A percentile compares a stretch with the other conserved stretches of the same genome.
Evolutionary conservation across 2,113 vertebrate species (phyloP).

Genomic region (Leucosticte australis): DNA sequence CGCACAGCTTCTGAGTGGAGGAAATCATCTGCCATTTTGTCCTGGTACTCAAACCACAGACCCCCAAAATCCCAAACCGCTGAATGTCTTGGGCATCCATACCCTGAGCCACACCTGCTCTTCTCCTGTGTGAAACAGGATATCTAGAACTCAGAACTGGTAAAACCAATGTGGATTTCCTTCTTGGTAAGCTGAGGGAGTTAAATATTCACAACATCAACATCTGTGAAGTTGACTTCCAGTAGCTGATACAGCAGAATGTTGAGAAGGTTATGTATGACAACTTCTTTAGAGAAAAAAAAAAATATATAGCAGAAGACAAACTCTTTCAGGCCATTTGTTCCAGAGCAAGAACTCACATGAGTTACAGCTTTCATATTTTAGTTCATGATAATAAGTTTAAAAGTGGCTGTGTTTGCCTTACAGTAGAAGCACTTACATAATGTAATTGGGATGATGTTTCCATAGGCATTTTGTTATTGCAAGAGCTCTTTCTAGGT

Average conservation of each 20-base stretch:
- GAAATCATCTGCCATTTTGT: background rate
- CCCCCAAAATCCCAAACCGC: background rate
- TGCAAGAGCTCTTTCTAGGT: background rate
- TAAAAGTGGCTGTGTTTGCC: background rate
- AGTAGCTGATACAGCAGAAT: background rate
- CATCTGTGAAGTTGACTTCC: background rate
- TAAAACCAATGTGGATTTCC: background rate
- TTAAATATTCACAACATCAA: background rate
- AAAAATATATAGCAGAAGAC: rapidly evolving
- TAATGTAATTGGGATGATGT: background rate
- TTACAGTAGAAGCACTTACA: background rate
- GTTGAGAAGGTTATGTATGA: background rate
- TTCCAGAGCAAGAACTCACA: background rate
- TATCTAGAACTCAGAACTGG: background rate
- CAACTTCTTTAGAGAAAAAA: background rate
- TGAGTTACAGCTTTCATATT: background rate
- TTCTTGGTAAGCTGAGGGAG: background rate
- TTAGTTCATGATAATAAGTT: background rate
- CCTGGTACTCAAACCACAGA: background rate
- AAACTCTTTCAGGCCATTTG: background rate
- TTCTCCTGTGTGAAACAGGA: background rate
- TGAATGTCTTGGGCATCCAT: background rate
- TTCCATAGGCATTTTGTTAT: background rate
- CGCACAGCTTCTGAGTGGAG: background rate
- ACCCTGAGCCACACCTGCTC: background rate